Evolutionary conservation across 2,888 invertebrate species (phyloP).

Genomic region (Lepidocyrtinus sp.): DNA sequence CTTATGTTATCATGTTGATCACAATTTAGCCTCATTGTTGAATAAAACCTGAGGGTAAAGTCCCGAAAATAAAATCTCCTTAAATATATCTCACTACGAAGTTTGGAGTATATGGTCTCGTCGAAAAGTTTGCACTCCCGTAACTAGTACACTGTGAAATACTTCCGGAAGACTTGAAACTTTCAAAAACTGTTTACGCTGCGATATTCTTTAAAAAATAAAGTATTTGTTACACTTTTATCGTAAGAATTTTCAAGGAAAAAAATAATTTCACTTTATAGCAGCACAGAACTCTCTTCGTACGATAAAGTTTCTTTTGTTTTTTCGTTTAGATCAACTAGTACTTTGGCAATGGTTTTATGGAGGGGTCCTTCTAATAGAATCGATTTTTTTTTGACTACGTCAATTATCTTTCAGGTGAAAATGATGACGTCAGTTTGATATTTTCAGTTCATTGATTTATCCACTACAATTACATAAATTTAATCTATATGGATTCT

Average conservation of each 20-base stretch:
- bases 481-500: no score
- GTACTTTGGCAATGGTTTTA: no score
- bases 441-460: no score
- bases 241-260: conserved; percentile 2
- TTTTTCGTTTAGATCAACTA: no score
- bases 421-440: conserved; percentile 17
- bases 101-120: conserved; percentile 37
- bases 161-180: conserved; percentile 57
- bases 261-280: conserved; percentile 50
- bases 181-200: no score
- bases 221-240: conserved; percentile 33
- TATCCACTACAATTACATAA: conserved; percentile 9
- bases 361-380: no score
- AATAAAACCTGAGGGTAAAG: conserved; percentile 46
- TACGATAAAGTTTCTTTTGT: conserved; percentile 13
- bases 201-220: conserved; percentile 31
- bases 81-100: conserved; percentile 41
- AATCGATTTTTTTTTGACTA: neutral
- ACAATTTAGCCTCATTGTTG: conserved; percentile 56
- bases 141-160: conserved; percentile 48
- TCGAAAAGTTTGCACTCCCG: neutral
- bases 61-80: conserved; percentile 33
- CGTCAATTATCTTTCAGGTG: conserved; percentile 15
- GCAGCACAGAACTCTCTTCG: conserved; percentile 37
- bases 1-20: conserved; percentile 51